These are phyloP conservation scores for Myiozetetes cayanensis DNA, from an alignment of 2,113 vertebrate genomes.

Conservation along the genomic window DNA sequence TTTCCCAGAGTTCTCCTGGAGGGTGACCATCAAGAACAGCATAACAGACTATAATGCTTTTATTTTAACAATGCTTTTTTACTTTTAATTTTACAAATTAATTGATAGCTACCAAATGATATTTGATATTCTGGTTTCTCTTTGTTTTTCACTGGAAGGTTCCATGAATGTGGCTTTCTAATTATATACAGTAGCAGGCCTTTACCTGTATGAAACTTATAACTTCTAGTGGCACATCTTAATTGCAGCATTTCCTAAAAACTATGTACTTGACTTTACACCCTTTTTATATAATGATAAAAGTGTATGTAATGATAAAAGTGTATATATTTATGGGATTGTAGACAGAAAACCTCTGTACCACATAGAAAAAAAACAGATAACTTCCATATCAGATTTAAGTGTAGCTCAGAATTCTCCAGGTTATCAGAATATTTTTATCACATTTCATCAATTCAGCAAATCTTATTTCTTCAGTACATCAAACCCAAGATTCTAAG, in stretches of 20 bases:
- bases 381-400: background rate
- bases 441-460: background rate
- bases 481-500: background rate
- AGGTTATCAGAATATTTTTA: background rate
- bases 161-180: background rate
- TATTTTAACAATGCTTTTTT: background rate
- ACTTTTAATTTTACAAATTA: background rate
- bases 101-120: background rate
- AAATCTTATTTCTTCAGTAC: background rate
- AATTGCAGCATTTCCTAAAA: background rate
- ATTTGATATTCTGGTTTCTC: background rate
- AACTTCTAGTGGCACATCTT: background rate
- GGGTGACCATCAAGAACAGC: accelerated
- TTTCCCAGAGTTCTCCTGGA: background rate
- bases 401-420: background rate
- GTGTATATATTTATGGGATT: background rate
- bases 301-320: background rate
- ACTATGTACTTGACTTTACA: background rate
- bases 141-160: background rate
- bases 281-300: background rate
- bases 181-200: background rate
- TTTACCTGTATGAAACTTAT: background rate
- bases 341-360: background rate
- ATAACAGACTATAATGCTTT: background rate
- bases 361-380: background rate